Percentiles rank a stretch among this genome's conserved stretches.
Conservation (phyloP, 1,140 invertebrate genomes). For the Triops cancriformis region DNA sequence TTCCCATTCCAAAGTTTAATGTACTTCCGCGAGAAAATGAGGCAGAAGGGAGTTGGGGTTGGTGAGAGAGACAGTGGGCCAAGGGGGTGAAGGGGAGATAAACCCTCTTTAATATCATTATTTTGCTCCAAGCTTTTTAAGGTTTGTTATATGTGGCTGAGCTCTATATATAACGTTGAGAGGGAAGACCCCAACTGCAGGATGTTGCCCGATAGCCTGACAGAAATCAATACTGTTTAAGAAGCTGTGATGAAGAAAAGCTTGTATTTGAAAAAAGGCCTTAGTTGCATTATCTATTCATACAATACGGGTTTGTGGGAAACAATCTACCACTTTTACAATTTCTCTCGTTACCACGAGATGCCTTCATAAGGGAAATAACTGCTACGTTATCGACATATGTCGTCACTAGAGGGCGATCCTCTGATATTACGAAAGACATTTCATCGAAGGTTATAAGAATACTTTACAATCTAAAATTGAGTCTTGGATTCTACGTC, state of each 20-base stretch:
- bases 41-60: not conserved
- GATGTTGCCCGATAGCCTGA: not conserved
- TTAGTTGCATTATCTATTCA: too few relatives aligned
- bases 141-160: conserved; percentile 3
- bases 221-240: conserved; percentile 2
- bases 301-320: too few relatives aligned
- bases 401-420: too few relatives aligned
- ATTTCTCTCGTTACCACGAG: too few relatives aligned
- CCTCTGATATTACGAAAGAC: too few relatives aligned
- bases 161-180: not conserved
- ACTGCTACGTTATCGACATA: too few relatives aligned
- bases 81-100: too few relatives aligned
- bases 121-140: not conserved
- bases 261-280: not conserved
- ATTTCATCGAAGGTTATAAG: too few relatives aligned
- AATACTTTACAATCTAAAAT: too few relatives aligned
- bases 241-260: not conserved
- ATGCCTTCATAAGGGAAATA: too few relatives aligned
- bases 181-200: not conserved
- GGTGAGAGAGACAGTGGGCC: not conserved
- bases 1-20: not conserved
- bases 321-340: too few relatives aligned
- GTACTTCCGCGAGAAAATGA: not conserved
- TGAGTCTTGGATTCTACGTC: too few relatives aligned
- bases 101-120: not conserved